Evolutionary conservation across 2,113 vertebrate species (phyloP), one percentile per base, ranked within the genome.

Genomic region (Thomomys bottae): DNA sequence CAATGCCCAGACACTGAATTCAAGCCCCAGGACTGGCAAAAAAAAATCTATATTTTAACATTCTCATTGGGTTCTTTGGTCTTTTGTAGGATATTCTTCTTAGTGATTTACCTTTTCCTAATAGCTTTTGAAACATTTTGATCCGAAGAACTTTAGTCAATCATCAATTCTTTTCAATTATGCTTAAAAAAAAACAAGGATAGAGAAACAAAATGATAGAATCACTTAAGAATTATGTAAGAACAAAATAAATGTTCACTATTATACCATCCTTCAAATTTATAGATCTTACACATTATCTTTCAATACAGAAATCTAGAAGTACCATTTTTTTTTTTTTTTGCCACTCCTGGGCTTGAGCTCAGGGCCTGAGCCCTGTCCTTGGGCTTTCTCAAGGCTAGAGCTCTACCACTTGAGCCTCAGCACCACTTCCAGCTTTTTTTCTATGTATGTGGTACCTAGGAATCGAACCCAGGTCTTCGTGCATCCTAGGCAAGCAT

Each of bases 71-170:
- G 21, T 90, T 82, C 61, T 82, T 77, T 88, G 61, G 79, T 82
- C 23, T 67, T 36, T 86, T 85, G 64, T 83, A 59, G 71, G 36
- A 49, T 40, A 70, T 72, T 72, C 66, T 91, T 61, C 12, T 84
- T 71, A 81, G 26, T 85, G 14, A 85, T 78, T 87, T 88, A 72
- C 42, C 72, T 84, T 90, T 71, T 70, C 42, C 54, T 85, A 68
- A 68, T 34, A 45, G 67, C 26, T 85, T 92, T 88, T 85, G 64
- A 78, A 84, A 92, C 63, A 85, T 68, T 84, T 89, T 73, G 40
- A n/a, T 91, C 30, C 49, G 26, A 93, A 7, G 68, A 81, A 77
- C 84, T 45, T 90, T 73, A 88, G 71, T 84, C 42, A 83, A 24
- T 78, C 90, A 28, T 73, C 34, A 86, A 12, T 87, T 85, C 71